Conservation (phyloP, 2,888 invertebrate species). For the Cylloceria caligata region DNA sequence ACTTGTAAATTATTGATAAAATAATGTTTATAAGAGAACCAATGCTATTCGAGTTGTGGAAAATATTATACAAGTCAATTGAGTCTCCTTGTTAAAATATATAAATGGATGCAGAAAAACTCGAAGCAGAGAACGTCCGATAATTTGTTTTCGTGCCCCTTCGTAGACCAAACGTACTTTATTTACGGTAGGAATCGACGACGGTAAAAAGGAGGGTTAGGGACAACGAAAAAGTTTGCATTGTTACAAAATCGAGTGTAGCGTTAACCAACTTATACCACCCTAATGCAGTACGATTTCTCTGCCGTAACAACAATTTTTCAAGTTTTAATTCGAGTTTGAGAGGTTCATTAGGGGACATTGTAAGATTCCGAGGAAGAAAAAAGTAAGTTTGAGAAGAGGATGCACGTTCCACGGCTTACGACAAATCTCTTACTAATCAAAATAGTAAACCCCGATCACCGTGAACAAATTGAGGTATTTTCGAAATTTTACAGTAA, state of each 20-base stretch:
- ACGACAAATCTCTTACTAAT: background rate
- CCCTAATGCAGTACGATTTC: slow-evolving; percentile 73
- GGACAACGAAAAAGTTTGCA: slow-evolving; percentile 75
- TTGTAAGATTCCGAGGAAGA: slow-evolving; percentile 68
- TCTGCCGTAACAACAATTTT: slow-evolving; percentile 59
- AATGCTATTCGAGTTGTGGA: background rate
- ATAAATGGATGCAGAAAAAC: background rate
- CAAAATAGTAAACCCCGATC: background rate
- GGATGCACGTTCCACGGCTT: slow-evolving; percentile 2
- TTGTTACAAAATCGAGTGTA: slow-evolving; percentile 81
- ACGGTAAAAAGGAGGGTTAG: background rate
- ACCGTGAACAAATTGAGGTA: background rate
- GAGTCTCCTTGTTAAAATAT: background rate
- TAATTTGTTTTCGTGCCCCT: slow-evolving; percentile 74
- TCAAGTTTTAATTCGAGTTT: slow-evolving; percentile 83
- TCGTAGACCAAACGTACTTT: slow-evolving; percentile 55
- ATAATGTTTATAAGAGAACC: background rate
- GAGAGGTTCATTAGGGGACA: slow-evolving; percentile 79
- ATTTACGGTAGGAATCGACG: slow-evolving; percentile 40
- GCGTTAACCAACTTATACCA: slow-evolving; percentile 73
- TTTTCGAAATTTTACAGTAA: too few species aligned
- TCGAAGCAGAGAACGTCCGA: slow-evolving; percentile 64
- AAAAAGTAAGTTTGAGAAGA: slow-evolving; percentile 20
- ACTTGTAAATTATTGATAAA: background rate
- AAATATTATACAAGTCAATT: background rate